Conservation (phyloP, 2,888 invertebrate species). For the Diaprepes abbreviatus region DNA sequence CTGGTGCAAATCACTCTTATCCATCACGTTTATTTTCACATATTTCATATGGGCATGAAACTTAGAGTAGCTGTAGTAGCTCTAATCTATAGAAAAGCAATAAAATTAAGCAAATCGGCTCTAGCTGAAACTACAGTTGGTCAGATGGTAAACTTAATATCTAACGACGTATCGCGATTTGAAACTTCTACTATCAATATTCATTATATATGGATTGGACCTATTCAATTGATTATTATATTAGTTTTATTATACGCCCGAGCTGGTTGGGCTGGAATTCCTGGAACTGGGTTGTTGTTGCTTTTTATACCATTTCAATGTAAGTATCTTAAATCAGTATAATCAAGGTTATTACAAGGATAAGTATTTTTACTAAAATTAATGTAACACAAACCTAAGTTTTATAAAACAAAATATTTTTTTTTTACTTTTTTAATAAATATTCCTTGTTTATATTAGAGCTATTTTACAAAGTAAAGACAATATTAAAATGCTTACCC, state of each 20-base stretch:
- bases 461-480: too few relatives aligned
- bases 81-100: conserved; percentile 77
- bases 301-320: conserved; percentile 62
- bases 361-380: too few relatives aligned
- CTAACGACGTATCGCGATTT: conserved; percentile 78
- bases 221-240: conserved; percentile 72
- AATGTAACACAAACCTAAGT: too few relatives aligned
- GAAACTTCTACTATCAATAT: conserved; percentile 84
- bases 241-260: conserved; percentile 69
- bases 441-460: too few relatives aligned
- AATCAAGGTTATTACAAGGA: too few relatives aligned
- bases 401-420: too few relatives aligned
- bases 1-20: conserved; percentile 68
- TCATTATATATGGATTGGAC: conserved; percentile 85
- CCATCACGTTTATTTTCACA: conserved; percentile 88
- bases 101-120: conserved; percentile 53
- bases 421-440: too few relatives aligned
- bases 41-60: conserved; percentile 87
- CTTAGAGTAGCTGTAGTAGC: conserved; percentile 86
- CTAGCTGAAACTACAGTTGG: conserved; percentile 55
- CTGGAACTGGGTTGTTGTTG: conserved; percentile 64
- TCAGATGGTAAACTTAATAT: conserved; percentile 56
- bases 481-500: too few relatives aligned
- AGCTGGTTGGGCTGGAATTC: conserved; percentile 64
- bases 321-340: conserved; percentile 57